These are phyloP conservation scores for Crocuta crocuta DNA, from an alignment of 2,113 vertebrate species.

Conservation along the genomic window DNA sequence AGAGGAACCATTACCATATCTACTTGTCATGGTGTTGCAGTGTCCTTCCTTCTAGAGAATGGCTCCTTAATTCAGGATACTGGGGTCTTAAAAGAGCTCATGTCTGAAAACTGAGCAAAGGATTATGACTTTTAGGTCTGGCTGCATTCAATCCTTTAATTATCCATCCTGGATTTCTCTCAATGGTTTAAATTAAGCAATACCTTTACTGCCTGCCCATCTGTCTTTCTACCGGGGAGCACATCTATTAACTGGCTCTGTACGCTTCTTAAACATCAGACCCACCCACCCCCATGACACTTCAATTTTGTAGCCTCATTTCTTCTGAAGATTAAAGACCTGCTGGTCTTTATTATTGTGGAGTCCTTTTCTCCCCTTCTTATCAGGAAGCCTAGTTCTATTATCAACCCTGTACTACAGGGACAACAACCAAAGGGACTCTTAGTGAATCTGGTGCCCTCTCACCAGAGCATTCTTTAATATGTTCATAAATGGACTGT, in stretches of 20 bases:
- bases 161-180: not conserved
- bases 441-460: not conserved
- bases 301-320: not conserved
- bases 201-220: not conserved
- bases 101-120: not conserved
- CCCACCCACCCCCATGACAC: not conserved
- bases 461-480: not conserved
- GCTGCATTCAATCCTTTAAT: not conserved
- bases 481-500: not conserved
- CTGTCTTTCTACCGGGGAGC: not conserved
- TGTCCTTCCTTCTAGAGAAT: not conserved
- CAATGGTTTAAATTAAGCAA: not conserved
- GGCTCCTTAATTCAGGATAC: not conserved
- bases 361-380: not conserved
- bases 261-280: not conserved
- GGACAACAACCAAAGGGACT: not conserved
- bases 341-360: not conserved
- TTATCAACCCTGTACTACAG: not conserved
- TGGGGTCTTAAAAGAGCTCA: not conserved
- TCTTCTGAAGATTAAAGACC: not conserved
- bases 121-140: not conserved
- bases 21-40: not conserved
- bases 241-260: not conserved
- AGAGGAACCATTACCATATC: not conserved
- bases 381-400: not conserved